These are phyloP conservation scores for Cremastinae sp. DNA, from an alignment of 2,888 invertebrate species.

Conservation along the genomic window DNA sequence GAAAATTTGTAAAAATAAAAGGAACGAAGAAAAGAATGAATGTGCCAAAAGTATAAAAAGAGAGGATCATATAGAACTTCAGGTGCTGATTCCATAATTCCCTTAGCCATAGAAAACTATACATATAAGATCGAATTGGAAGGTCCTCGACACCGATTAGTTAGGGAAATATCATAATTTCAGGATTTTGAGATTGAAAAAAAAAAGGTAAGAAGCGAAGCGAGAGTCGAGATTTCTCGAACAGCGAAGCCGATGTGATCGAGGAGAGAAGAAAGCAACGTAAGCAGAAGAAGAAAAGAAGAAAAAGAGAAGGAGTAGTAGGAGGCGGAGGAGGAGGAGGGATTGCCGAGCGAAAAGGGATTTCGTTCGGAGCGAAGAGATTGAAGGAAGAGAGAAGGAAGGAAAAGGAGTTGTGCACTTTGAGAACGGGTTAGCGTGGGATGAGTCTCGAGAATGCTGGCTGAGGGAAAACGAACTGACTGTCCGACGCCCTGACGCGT, in stretches of 20 bases:
- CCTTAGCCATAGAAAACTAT: too few relatives aligned
- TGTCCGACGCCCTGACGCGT: slow-evolving; percentile 66
- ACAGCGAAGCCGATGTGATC: too few relatives aligned
- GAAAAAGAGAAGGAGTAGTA: slow-evolving; percentile 1
- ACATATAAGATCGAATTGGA: too few relatives aligned
- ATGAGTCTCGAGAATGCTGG: slow-evolving; percentile 49
- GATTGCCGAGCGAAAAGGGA: slow-evolving; percentile 60
- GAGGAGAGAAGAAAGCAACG: not conserved
- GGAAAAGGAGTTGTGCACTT: slow-evolving; percentile 51
- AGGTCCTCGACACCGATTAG: too few relatives aligned
- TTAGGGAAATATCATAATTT: too few relatives aligned
- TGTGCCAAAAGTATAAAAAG: too few relatives aligned
- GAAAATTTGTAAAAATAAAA: too few relatives aligned
- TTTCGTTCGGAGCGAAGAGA: slow-evolving; percentile 43
- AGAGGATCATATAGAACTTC: too few relatives aligned
- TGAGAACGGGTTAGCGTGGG: slow-evolving; percentile 64
- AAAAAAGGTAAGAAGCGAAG: slow-evolving; percentile 11
- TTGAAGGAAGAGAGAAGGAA: slow-evolving; percentile 42
- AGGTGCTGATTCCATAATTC: too few relatives aligned
- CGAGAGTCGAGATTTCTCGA: too few relatives aligned
- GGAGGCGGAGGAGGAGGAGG: slow-evolving; percentile 32
- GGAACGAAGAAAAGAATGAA: too few relatives aligned
- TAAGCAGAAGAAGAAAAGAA: not conserved
- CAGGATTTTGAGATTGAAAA: too few relatives aligned
- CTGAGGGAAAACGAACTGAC: slow-evolving; percentile 59